These are phyloP conservation scores for Heteractis magnifica DNA, from an alignment of 92 coral and sea anemone species.

Conservation along the genomic window DNA sequence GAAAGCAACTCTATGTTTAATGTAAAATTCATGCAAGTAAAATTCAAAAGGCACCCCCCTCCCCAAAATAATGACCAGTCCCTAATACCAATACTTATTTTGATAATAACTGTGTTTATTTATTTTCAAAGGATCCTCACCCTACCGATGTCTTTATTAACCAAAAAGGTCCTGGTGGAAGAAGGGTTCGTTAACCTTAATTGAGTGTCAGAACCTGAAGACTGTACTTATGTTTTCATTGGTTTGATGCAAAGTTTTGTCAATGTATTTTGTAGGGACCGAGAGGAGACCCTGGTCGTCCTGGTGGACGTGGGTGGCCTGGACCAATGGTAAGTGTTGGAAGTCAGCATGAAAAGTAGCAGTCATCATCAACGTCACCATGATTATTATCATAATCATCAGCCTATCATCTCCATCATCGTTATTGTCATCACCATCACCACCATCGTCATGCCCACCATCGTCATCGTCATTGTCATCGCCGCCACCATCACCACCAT, in stretches of 20 bases:
- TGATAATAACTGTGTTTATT: background rate
- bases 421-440: background rate
- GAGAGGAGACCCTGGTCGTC: constrained; percentile 54
- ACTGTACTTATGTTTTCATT: background rate
- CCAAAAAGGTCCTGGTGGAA: constrained; percentile 25
- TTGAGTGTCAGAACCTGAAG: background rate
- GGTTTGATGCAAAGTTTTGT: background rate
- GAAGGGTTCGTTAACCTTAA: background rate
- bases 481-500: background rate
- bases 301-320: constrained; percentile 50
- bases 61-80: too few species aligned
- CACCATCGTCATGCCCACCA: too few species aligned
- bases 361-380: background rate
- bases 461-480: background rate
- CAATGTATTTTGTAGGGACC: constrained; percentile 29
- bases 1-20: too few species aligned
- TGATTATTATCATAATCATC: background rate
- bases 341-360: background rate
- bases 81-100: too few species aligned
- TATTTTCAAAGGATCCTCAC: background rate
- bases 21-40: too few species aligned
- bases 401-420: background rate
- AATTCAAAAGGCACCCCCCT: too few species aligned
- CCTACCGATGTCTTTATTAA: constrained; percentile 1
- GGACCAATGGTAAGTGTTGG: constrained; percentile 51